Evolutionary conservation across 2,888 invertebrate species (phyloP), one percentile per base, ranked within the genome.

Genomic region (Dastarcus helophoroides): DNA sequence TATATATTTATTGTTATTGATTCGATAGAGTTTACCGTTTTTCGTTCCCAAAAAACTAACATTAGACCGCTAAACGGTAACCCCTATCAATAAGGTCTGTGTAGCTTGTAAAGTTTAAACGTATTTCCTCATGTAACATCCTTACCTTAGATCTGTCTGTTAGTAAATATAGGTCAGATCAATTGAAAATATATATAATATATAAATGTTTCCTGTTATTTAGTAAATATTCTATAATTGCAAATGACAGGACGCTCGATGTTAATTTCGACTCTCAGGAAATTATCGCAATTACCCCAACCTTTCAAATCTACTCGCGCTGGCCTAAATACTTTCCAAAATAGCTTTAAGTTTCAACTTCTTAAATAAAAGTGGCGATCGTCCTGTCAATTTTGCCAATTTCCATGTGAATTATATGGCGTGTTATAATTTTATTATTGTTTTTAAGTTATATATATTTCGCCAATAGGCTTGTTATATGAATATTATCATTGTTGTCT

Each of bases 131-230:
- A 53, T 55, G 53, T 56, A 55, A 49, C 47, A 50, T 48, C 50
- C 53, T 53, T 50, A 52, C 44, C 45, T 43, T 58, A 60, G 58
- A 59, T 56, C 56, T 59, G 58, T 60, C 58, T 58, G 53, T 54
- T 59, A 57, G 58, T 40, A 58, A 59, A 60, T 43, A 48, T 56
- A 59, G 55, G 49, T 53, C 54, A 56, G 58, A 60, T 58, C 57
- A 53, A 53, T 58, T 53, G 44, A 56, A 57, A 55, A 46, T 56
- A 57, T 56, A 58, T 60, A 60, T 58, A n/a, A n/a, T 62, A 61
- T 61, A 61, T 62, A 59, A 62, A 62, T 62, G 62, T 63, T 63
- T 61, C 61, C 60, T 62, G 62, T 63, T 63, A 60, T 54, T 56
- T 56, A 54, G 56, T 61, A 53, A 58, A 60, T 59, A 60, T 58